Evolutionary conservation across 1,140 invertebrate genomes (phyloP), one percentile per base, ranked within the genome.

Genomic region (Aethina tumida): DNA sequence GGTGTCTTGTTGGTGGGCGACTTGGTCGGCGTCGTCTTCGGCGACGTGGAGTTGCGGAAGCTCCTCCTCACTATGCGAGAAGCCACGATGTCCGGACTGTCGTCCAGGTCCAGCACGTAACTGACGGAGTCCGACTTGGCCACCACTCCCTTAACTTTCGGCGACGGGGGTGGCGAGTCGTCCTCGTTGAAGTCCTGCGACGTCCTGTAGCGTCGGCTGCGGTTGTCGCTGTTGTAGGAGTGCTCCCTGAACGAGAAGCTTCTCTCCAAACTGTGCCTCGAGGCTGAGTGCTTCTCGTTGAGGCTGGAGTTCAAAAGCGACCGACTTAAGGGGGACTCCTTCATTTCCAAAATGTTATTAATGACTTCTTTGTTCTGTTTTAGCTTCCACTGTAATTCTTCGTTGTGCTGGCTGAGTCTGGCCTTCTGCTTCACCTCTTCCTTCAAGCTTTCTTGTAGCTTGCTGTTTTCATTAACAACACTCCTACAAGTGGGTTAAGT

Each of bases 311-410:
- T 56, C 16, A 24, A 43, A 8, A 52, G 32, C 1, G 49, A 55
- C n/a, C 56, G 42, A 35, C 45, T 56, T 25, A 57, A 50, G 0
- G 18, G 34, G n/a, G 47, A 31, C 12, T 56, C 50, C 35, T 54
- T 52, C 5, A 53, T 45, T 39, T 60, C 55, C 2, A 60, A 27
- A 2, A 60, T 49, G 41, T 55, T 52, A 8, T 34, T 70, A 9
- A 71, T 64, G 5, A 81, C 72, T 52, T 82, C 75, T 19, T 75
- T 77, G 53, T 82, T 84, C 47, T 84, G 80, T 51, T 81, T 72
- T 31, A 93, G 68, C 57, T 81, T 81, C 74, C 84, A 93, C 51
- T 82, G 72, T 2, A 93, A 66, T 62, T 91, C 83, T 64, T 94
- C 90, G 55, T 90, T 91, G 49, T 84, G 75, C 50, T 82, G 79